Evolutionary conservation across 2,888 invertebrate genomes (phyloP).

Genomic region (Zelleria hepariella): DNA sequence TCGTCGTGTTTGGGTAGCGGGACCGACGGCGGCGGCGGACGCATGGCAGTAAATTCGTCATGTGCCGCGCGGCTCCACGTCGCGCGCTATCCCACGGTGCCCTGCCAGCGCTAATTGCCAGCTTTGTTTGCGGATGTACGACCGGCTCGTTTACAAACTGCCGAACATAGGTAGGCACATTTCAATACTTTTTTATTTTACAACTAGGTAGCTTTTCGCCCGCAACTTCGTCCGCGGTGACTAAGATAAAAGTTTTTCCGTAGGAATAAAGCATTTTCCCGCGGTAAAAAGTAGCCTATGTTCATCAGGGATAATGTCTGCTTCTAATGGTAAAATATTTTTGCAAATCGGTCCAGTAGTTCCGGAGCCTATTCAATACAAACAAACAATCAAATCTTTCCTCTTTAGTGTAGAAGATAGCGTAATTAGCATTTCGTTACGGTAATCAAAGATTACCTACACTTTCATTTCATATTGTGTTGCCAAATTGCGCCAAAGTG

Average conservation of each 20-base stretch:
- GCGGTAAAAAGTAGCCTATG: too few relatives aligned
- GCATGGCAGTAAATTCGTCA: conserved; percentile 9
- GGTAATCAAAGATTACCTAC: not conserved
- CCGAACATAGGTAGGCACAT: too few relatives aligned
- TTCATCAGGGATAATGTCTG: too few relatives aligned
- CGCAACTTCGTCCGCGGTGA: too few relatives aligned
- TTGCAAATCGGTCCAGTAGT: too few relatives aligned
- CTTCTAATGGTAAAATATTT: too few relatives aligned
- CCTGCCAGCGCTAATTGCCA: conserved; percentile 27
- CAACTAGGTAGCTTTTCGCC: too few relatives aligned
- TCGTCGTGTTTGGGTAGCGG: conserved; percentile 9
- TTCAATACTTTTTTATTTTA: too few relatives aligned
- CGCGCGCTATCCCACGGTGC: conserved; percentile 23
- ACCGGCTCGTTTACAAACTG: conserved; percentile 18
- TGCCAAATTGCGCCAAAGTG: not conserved
- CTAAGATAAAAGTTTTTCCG: too few relatives aligned
- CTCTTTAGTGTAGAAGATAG: not conserved
- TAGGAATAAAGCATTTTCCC: too few relatives aligned
- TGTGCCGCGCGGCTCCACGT: conserved; percentile 1
- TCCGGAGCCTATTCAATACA: too few relatives aligned
- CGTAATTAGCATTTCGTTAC: not conserved
- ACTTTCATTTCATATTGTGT: not conserved
- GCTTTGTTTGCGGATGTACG: conserved; percentile 25
- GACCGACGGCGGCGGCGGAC: conserved; percentile 6
- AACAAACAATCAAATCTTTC: too few relatives aligned